phyloP scores from a whole-genome alignment of 2,888 invertebrate genomes.

The Cheilosia soror region DNA sequence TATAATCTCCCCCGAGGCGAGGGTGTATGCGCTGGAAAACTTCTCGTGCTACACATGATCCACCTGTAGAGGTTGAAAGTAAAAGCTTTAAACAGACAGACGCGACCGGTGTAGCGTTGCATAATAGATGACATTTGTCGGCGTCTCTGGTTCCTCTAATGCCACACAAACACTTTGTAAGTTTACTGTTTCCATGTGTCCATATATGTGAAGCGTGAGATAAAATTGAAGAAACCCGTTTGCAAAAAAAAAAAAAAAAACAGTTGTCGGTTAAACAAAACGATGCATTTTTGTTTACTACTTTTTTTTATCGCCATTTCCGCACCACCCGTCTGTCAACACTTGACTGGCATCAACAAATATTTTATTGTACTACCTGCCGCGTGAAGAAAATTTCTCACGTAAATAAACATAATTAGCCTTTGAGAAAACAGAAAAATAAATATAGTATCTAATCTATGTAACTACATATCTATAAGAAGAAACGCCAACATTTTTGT shows the following conservation, averaged over 20 bases:
- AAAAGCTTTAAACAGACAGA: conserved; percentile 41
- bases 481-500: conserved; percentile 13
- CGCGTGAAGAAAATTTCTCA: conserved; percentile 49
- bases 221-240: background rate
- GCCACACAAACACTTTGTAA: conserved; percentile 21
- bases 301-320: background rate
- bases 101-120: conserved; percentile 55
- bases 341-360: conserved; percentile 47
- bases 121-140: conserved; percentile 65
- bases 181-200: background rate
- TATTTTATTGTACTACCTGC: conserved; percentile 31
- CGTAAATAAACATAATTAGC: conserved; percentile 67
- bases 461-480: background rate
- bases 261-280: too few relatives aligned
- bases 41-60: conserved; percentile 44
- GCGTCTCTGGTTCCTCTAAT: conserved; percentile 49
- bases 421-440: conserved; percentile 15
- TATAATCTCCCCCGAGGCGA: conserved; percentile 41
- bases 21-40: conserved; percentile 38
- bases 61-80: conserved; percentile 69
- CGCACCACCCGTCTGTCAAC: conserved; percentile 20
- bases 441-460: conserved; percentile 4
- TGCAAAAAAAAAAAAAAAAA: conserved; percentile 18
- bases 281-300: conserved; percentile 36
- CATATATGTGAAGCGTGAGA: background rate